A percentile compares a stretch with the other conserved stretches of the same genome.
Evolutionary conservation across 2,113 vertebrate genomes (phyloP).

Genomic region (Corythoichthys intestinalis): DNA sequence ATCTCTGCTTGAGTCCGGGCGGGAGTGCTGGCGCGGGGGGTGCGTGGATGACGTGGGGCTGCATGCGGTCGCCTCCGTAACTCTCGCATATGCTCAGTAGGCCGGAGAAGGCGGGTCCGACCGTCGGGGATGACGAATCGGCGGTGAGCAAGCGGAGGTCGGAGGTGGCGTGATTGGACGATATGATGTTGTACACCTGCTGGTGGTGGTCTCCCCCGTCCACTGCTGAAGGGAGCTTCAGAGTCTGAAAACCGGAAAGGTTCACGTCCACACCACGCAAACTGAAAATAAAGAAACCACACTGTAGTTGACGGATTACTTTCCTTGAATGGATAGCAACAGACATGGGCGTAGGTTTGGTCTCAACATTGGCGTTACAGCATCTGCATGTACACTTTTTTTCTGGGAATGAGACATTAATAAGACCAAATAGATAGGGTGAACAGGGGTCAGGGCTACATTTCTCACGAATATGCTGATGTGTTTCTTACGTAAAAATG

Average conservation of each 20-base stretch:
- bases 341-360: no score
- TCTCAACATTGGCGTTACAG: no score
- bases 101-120: constrained; percentile 60
- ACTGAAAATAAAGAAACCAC: constrained; percentile 49
- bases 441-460: no score
- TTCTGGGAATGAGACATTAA: no score
- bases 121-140: not conserved
- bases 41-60: constrained; percentile 52
- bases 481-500: no score
- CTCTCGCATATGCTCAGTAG: constrained; percentile 69
- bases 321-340: no score
- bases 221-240: constrained; percentile 35
- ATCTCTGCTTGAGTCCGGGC: constrained; percentile 65
- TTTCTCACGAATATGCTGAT: no score
- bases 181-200: constrained; percentile 66
- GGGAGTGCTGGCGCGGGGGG: constrained; percentile 59
- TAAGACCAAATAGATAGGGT: no score
- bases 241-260: constrained; percentile 58
- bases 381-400: no score
- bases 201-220: not conserved
- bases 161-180: constrained; percentile 23
- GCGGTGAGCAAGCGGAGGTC: constrained; percentile 62
- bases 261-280: constrained; percentile 56
- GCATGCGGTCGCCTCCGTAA: constrained; percentile 46
- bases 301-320: not conserved